Evolutionary conservation across 2,113 vertebrate genomes (phyloP).

Genomic region (Ptilonorhynchus violaceus): DNA sequence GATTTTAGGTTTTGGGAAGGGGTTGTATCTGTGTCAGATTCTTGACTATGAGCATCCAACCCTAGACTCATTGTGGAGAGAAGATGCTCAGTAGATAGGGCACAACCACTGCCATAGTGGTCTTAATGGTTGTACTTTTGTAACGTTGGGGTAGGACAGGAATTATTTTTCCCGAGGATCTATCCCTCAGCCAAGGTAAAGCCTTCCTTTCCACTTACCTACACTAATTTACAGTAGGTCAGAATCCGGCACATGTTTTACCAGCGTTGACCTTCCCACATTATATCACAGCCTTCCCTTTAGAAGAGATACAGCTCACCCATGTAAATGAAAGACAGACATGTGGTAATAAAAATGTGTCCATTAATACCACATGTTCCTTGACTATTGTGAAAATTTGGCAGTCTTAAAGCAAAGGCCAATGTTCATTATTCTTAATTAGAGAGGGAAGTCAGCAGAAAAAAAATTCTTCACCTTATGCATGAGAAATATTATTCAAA

Average conservation of each 20-base stretch:
- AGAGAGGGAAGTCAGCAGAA: neutral
- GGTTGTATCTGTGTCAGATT: neutral
- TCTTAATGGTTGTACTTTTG: neutral
- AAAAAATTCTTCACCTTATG: neutral
- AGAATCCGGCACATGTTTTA: neutral
- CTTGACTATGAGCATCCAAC: neutral
- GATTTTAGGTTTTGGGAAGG: neutral
- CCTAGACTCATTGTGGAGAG: neutral
- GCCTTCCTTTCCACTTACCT: neutral
- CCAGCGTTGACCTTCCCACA: neutral
- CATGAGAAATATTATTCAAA: conserved; percentile 3
- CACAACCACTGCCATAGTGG: neutral
- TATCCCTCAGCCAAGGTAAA: neutral
- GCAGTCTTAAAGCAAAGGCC: conserved; percentile 8
- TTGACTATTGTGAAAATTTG: neutral
- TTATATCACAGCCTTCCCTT: neutral
- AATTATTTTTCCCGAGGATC: neutral
- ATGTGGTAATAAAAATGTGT: neutral
- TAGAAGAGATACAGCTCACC: neutral
- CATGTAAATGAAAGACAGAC: neutral
- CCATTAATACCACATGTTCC: conserved; percentile 18
- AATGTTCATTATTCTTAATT: conserved; percentile 39
- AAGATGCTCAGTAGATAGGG: neutral
- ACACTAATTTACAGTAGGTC: neutral
- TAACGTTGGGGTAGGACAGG: neutral